A percentile compares a stretch with the other conserved stretches of the same genome.
Evolutionary conservation across 2,113 vertebrate species (phyloP).

Genomic region (Maccullochella peelii): DNA sequence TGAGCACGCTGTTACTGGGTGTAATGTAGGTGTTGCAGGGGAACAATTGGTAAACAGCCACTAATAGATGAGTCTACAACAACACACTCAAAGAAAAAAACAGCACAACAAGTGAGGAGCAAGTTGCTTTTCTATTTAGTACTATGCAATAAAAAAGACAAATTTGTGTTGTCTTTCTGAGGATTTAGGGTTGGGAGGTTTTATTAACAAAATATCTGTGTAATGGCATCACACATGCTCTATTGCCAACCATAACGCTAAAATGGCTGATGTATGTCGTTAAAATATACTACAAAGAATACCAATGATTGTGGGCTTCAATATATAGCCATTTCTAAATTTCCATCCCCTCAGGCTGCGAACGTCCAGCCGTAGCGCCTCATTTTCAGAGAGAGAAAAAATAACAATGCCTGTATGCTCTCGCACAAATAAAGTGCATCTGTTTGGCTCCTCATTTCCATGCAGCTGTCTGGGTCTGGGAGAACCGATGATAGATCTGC

Average conservation of each 20-base stretch:
- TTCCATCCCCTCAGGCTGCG: slow-evolving; percentile 63
- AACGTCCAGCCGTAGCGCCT: slow-evolving; percentile 53
- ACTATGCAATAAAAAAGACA: slow-evolving; percentile 50
- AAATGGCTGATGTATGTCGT: slow-evolving; percentile 59
- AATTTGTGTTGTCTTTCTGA: slow-evolving; percentile 48
- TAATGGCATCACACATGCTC: slow-evolving; percentile 49
- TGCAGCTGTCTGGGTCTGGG: slow-evolving; percentile 54
- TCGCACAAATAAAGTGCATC: slow-evolving; percentile 62
- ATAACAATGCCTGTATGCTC: slow-evolving; percentile 58
- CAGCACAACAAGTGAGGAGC: slow-evolving; percentile 4
- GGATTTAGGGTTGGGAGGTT: slow-evolving; percentile 40
- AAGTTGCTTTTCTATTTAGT: slow-evolving; percentile 27
- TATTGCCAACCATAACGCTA: slow-evolving; percentile 37
- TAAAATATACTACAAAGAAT: slow-evolving; percentile 55
- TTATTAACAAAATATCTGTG: slow-evolving; percentile 53
- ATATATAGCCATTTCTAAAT: slow-evolving; percentile 69
- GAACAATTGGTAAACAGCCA: slow-evolving; percentile 55
- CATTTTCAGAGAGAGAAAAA: slow-evolving; percentile 58
- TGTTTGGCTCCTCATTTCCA: slow-evolving; percentile 73
- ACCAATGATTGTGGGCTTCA: slow-evolving; percentile 56
- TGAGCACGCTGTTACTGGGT: slow-evolving; percentile 41
- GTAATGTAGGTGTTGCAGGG: slow-evolving; percentile 52
- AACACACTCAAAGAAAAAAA: slow-evolving; percentile 5
- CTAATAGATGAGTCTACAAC: slow-evolving; percentile 65
- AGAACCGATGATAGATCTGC: slow-evolving; percentile 62